These are phyloP conservation scores for Macrophya annulata DNA, from an alignment of 2,888 invertebrate genomes.

Conservation along the genomic window DNA sequence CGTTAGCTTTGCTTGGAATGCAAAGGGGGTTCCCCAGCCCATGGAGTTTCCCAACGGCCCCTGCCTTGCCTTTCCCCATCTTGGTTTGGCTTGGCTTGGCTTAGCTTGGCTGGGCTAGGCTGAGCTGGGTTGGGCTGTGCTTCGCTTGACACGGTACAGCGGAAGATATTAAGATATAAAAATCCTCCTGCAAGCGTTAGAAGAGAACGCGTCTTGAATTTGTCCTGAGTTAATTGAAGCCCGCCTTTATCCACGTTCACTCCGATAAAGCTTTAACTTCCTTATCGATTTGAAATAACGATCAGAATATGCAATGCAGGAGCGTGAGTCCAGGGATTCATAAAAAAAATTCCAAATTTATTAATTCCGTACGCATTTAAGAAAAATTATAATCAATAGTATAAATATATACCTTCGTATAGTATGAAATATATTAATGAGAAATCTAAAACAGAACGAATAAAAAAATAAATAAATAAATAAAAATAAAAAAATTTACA, in stretches of 20 bases:
- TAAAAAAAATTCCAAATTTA: neutral
- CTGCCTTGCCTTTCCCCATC: conserved; percentile 14
- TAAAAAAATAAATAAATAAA: neutral
- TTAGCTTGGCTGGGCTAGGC: neutral
- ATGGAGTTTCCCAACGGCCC: conserved; percentile 18
- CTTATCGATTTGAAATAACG: conserved; percentile 25
- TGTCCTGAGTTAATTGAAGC: conserved; percentile 23
- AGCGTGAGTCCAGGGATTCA: neutral
- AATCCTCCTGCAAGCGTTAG: conserved; percentile 27
- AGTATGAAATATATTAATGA: neutral
- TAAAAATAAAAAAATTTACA: neutral
- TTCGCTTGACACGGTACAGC: conserved; percentile 38
- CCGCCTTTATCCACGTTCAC: conserved; percentile 19
- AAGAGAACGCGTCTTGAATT: conserved; percentile 46
- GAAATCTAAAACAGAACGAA: neutral
- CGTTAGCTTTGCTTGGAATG: conserved; percentile 61
- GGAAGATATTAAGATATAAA: conserved; percentile 51
- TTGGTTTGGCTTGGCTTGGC: conserved; percentile 3
- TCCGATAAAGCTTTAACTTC: conserved; percentile 21
- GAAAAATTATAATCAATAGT: neutral
- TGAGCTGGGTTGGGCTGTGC: neutral
- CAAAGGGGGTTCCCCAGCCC: conserved; percentile 55
- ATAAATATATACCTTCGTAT: neutral
- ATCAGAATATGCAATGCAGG: conserved; percentile 11
- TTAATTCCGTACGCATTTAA: neutral